Conservation (phyloP, 37 sponge, comb jelly and placozoan species). For the Ianthella basta region DNA sequence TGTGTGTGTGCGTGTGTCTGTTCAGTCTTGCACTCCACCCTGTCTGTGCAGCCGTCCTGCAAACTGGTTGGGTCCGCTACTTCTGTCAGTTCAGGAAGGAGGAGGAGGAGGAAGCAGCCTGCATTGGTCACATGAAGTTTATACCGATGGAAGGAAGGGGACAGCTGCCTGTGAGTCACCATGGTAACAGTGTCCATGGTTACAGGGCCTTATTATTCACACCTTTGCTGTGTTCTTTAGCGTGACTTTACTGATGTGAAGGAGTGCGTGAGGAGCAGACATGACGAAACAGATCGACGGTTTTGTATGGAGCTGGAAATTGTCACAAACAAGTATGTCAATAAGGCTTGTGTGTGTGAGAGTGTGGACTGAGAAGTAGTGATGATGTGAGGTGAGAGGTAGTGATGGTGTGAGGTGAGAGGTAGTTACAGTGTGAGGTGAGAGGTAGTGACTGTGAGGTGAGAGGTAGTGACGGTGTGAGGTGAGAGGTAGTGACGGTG, state of each 20-base stretch:
- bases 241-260: constrained; percentile 68
- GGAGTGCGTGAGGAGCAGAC: constrained; percentile 65
- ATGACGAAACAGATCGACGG: constrained; percentile 84
- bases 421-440: too few relatives aligned
- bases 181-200: neutral
- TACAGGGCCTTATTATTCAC: neutral
- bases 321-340: neutral
- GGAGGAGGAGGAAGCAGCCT: constrained; percentile 33
- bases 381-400: neutral
- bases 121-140: constrained; percentile 41
- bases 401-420: neutral
- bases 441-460: neutral
- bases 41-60: neutral
- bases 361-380: too few relatives aligned
- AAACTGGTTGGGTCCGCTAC: constrained; percentile 66
- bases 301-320: constrained; percentile 90
- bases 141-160: constrained; percentile 33
- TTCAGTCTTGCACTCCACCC: neutral
- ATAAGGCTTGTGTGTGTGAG: too few relatives aligned
- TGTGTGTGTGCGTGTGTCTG: too few relatives aligned
- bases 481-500: neutral
- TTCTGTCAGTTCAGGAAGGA: constrained; percentile 76
- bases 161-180: constrained; percentile 37
- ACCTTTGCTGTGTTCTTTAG: neutral
- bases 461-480: neutral